These are phyloP conservation scores for Cetoscarus ocellatus DNA, from an alignment of 2,797 vertebrate species.

Conservation along the genomic window DNA sequence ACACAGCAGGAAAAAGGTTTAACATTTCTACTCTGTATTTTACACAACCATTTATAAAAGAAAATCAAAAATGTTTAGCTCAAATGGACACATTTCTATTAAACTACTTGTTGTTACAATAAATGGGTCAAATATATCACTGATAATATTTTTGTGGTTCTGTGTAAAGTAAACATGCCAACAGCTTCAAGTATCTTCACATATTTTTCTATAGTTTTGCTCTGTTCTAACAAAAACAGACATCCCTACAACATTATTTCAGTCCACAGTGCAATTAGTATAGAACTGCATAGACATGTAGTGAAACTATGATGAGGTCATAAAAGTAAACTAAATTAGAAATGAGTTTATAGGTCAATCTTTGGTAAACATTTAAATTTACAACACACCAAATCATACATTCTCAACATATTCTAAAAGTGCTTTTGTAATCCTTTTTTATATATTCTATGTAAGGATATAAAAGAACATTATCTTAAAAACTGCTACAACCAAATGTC, in stretches of 20 bases:
- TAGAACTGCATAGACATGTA: conserved; percentile 29
- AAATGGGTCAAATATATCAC: not conserved
- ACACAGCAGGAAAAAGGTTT: conserved; percentile 26
- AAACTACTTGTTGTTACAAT: not conserved
- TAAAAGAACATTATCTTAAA: not conserved
- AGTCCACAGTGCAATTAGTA: conserved; percentile 23
- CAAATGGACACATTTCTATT: conserved; percentile 18
- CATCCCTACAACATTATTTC: conserved; percentile 12
- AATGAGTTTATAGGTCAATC: conserved; percentile 15
- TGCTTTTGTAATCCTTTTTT: not conserved
- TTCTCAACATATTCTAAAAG: not conserved
- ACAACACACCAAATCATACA: conserved; percentile 10
- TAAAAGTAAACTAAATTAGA: conserved; percentile 8
- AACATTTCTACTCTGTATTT: no score
- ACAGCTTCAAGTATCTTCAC: conserved; percentile 1
- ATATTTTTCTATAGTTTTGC: conserved; percentile 11
- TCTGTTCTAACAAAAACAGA: conserved; percentile 5
- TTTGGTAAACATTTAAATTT: conserved; percentile 32
- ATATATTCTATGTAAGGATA: not conserved
- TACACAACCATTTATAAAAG: conserved; percentile 20
- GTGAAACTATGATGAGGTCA: conserved; percentile 22
- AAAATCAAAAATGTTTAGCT: not conserved
- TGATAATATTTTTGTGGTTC: not conserved
- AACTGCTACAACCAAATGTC: conserved; percentile 10
- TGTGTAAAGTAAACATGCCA: not conserved